Evolutionary conservation across 1,140 invertebrate genomes (phyloP).

Genomic region (Pachypsylla venusta): DNA sequence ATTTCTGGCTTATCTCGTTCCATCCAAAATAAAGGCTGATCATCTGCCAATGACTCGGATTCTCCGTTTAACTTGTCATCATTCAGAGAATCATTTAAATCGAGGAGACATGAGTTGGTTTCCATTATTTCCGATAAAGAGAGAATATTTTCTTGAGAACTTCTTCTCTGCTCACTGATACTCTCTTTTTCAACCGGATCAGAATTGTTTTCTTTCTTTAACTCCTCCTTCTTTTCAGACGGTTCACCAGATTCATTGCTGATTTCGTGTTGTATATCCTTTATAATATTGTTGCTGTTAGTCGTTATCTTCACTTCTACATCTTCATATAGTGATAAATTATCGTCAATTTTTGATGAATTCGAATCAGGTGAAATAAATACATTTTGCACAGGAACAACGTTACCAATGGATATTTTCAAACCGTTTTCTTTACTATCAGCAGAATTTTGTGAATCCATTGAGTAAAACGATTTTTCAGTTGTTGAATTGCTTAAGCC

Average conservation of each 20-base stretch:
- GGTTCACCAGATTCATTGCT: neutral
- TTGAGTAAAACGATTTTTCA: neutral
- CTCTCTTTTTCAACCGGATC: neutral
- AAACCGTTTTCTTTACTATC: neutral
- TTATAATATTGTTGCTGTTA: neutral
- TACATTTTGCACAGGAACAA: neutral
- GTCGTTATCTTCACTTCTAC: neutral
- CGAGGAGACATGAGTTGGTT: too few relatives aligned
- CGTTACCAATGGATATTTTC: conserved; percentile 2
- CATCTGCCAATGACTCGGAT: too few relatives aligned
- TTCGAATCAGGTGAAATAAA: neutral
- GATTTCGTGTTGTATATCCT: neutral
- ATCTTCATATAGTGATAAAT: neutral
- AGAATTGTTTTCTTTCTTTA: neutral
- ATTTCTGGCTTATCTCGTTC: too few relatives aligned
- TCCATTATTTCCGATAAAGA: neutral
- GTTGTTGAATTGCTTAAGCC: neutral
- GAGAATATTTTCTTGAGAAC: neutral
- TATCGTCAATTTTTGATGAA: neutral
- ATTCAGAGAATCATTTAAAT: too few relatives aligned
- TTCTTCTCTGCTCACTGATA: neutral
- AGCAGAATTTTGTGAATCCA: neutral
- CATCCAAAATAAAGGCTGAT: too few relatives aligned
- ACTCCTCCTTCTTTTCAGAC: neutral
- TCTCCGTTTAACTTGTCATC: too few relatives aligned